Base-by-base conservation (phyloP, 2,888 invertebrate genomes). In the Chrysotoxum bicinctum region DNA sequence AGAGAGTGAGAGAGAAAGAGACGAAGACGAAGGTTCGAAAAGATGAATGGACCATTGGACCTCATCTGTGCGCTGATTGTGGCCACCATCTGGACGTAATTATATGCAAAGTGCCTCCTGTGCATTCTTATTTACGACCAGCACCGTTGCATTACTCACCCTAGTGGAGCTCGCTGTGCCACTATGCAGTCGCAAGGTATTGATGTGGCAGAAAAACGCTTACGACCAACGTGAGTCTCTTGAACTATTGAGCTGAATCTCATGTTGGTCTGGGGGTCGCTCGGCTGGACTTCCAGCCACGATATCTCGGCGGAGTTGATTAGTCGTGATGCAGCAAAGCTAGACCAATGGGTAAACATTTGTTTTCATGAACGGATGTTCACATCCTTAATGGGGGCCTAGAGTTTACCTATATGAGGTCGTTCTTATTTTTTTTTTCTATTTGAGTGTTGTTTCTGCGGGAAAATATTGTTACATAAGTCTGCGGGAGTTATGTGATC, bases 71-170 rank as follows among this genome's bases (percentile, higher is more conserved):
- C 56, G 35, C 76, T 80, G 76, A 85, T 85, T 80, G 85, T 76
- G 85, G 85, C 76, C 76, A 80, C 75, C 80, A 85, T 85, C 85
- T 85, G 81, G 85, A 85, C 81, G 85, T 85, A 81, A 85, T 85
- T 81, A 77, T 85, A 81, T 85, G 85, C 85, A 85, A 85, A 85
- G 81, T 81, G 77, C 64, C 76, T 68, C 37, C 72, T 72, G 79
- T 68, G 68, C n/a, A 73, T 62, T 72, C 58, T 66, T 85, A 77
- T 85, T 85, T 85, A 85, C 69, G 85, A 58, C n/a, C 72, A 64
- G 9, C 73, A 69, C 26, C 73, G 85, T 76, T 84, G 84, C 70
- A 84, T 84, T 79, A 84, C 75, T 84, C 75, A 84, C 70, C 66
- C 14, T n/a, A 69, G 10, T 37, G 30, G 23, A 21, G 4, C 4